Evolutionary conservation across 2,113 vertebrate species (phyloP).

Genomic region (Ophiodon elongatus): DNA sequence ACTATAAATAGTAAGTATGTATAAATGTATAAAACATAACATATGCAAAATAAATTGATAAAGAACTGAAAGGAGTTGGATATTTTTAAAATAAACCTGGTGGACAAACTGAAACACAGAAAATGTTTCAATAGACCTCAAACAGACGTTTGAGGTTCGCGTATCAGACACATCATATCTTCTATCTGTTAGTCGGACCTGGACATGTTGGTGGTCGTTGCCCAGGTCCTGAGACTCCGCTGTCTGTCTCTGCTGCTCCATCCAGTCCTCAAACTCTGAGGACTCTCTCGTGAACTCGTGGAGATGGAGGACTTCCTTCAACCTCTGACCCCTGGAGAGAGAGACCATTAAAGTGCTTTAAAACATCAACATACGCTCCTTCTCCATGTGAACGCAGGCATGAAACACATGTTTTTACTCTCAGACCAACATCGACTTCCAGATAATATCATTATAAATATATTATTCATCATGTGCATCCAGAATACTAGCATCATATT

Average conservation of each 20-base stretch:
- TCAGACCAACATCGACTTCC: neutral
- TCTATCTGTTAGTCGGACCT: conserved; percentile 73
- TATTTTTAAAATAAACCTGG: too few relatives aligned
- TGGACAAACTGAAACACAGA: too few relatives aligned
- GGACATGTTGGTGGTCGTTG: conserved; percentile 84
- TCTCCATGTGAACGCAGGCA: too few relatives aligned
- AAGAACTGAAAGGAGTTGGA: too few relatives aligned
- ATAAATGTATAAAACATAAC: too few relatives aligned
- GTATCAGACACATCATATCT: neutral
- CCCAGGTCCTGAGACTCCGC: conserved; percentile 85
- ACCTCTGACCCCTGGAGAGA: conserved; percentile 65
- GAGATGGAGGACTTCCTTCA: conserved; percentile 85
- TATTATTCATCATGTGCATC: neutral
- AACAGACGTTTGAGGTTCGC: neutral
- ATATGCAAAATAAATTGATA: too few relatives aligned
- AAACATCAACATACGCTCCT: too few relatives aligned
- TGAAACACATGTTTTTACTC: neutral
- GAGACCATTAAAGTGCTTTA: too few relatives aligned
- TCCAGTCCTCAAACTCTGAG: conserved; percentile 87
- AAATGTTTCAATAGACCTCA: neutral
- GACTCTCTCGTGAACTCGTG: conserved; percentile 88
- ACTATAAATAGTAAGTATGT: too few relatives aligned
- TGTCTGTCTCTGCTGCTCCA: conserved; percentile 83
- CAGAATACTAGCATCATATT: neutral
- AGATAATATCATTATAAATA: neutral